Percentiles rank a stretch among this genome's conserved stretches.
Evolutionary conservation across 1,140 invertebrate genomes (phyloP).

Genomic region (Gyrodactylus salaris): DNA sequence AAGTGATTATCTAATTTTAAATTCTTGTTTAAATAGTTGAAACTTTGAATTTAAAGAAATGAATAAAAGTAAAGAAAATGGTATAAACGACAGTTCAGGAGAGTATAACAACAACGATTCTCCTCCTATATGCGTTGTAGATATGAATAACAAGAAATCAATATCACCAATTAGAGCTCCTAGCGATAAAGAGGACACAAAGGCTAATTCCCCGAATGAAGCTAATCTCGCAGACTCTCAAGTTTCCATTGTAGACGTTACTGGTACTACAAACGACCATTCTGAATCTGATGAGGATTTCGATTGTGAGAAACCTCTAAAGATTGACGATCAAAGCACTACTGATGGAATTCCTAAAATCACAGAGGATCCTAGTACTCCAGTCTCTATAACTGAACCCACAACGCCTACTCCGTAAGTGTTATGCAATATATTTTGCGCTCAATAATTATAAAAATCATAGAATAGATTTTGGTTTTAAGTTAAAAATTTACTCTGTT

Average conservation of each 20-base stretch:
- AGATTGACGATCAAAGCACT: not conserved
- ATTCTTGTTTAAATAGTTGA: not conserved
- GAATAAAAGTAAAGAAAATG: not conserved
- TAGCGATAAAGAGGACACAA: not conserved
- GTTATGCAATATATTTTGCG: too few species aligned
- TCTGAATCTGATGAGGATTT: not conserved
- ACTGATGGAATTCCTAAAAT: too few species aligned
- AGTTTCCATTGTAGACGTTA: not conserved
- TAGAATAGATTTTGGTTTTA: too few species aligned
- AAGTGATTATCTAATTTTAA: too few species aligned
- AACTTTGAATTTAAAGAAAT: not conserved
- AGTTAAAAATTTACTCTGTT: too few species aligned
- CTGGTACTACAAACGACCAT: not conserved
- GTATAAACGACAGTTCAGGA: not conserved
- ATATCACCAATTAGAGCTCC: not conserved
- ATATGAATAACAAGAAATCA: not conserved
- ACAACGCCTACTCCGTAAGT: too few species aligned
- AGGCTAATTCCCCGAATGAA: not conserved
- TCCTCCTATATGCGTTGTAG: not conserved
- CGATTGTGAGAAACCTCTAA: not conserved
- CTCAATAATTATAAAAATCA: too few species aligned
- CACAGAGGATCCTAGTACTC: too few species aligned
- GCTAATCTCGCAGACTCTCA: not conserved
- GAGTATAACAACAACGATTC: not conserved
- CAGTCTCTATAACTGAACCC: too few species aligned